Conservation (phyloP, 2,797 vertebrate genomes). For the Oryzias sinensis region DNA sequence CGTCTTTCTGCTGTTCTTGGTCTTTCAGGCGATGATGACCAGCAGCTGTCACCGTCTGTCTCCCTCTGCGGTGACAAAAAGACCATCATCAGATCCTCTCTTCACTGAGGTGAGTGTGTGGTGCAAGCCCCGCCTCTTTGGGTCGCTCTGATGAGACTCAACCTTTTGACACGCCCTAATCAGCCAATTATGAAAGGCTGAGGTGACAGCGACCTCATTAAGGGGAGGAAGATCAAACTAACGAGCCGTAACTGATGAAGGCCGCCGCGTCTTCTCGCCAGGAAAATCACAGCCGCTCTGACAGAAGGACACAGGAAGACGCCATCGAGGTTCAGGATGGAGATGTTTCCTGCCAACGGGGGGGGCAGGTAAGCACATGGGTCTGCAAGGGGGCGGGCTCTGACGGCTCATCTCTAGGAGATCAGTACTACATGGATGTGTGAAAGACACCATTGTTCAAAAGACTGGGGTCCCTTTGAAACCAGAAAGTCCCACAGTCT, state of each 20-base stretch:
- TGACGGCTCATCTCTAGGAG: no score
- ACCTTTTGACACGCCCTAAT: constrained; percentile 57
- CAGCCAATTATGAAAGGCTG: constrained; percentile 64
- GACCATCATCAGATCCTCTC: no score
- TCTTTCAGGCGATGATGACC: no score
- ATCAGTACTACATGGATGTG: no score
- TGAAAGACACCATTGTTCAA: no score
- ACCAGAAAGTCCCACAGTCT: no score
- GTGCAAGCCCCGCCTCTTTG: constrained; percentile 2
- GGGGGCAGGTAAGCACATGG: no score
- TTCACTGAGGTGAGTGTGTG: neutral
- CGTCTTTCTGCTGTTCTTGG: no score
- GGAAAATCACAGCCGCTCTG: constrained; percentile 16
- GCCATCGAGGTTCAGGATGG: neutral
- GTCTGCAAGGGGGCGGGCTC: no score
- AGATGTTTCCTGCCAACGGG: neutral
- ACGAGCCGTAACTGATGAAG: constrained; percentile 71
- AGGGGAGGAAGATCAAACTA: constrained; percentile 61
- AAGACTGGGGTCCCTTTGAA: no score
- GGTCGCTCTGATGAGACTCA: constrained; percentile 40
- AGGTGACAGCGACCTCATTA: constrained; percentile 75
- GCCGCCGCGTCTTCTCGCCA: constrained; percentile 26
- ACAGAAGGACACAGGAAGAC: constrained; percentile 8
- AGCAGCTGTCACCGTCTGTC: no score
- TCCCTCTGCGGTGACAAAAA: no score